Conservation (phyloP, 2,113 vertebrate species). For the Antidorcas marsupialis region DNA sequence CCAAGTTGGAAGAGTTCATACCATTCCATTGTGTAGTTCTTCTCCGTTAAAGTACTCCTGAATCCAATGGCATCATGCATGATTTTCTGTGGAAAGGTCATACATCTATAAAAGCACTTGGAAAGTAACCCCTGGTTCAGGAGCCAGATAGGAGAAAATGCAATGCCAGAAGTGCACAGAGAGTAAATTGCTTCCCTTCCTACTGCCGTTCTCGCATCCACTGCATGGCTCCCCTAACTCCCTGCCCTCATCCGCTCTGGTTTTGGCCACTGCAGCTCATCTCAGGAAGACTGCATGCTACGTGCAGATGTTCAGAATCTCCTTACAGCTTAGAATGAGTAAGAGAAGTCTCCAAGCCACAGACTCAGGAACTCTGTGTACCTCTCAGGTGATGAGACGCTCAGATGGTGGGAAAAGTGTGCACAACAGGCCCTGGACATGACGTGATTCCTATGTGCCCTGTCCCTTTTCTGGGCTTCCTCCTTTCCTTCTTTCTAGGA, state of each 20-base stretch:
- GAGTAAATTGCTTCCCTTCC: neutral
- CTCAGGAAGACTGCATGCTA: neutral
- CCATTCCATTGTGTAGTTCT: constrained; percentile 97
- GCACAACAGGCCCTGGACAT: no score
- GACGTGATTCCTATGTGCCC: neutral
- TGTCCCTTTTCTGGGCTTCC: neutral
- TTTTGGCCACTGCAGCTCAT: neutral
- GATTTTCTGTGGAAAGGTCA: constrained; percentile 85
- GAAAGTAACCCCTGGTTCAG: neutral
- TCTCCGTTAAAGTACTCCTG: constrained; percentile 83
- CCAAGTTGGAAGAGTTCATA: constrained; percentile 98
- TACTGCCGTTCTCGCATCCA: neutral
- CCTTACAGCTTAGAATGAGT: neutral
- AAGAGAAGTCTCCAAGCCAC: neutral
- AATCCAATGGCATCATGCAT: constrained; percentile 99
- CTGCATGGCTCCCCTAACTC: neutral
- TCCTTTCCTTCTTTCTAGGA: neutral
- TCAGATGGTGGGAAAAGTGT: neutral
- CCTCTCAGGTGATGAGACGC: neutral
- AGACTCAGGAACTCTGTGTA: neutral
- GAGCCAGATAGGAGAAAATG: neutral
- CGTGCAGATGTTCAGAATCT: neutral
- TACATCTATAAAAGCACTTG: neutral
- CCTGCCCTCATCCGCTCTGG: neutral
- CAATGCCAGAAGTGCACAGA: neutral